A percentile compares a stretch with the other conserved stretches of the same genome.
Conservation (phyloP, 2,113 vertebrate species). For the Dicaeum eximium region DNA sequence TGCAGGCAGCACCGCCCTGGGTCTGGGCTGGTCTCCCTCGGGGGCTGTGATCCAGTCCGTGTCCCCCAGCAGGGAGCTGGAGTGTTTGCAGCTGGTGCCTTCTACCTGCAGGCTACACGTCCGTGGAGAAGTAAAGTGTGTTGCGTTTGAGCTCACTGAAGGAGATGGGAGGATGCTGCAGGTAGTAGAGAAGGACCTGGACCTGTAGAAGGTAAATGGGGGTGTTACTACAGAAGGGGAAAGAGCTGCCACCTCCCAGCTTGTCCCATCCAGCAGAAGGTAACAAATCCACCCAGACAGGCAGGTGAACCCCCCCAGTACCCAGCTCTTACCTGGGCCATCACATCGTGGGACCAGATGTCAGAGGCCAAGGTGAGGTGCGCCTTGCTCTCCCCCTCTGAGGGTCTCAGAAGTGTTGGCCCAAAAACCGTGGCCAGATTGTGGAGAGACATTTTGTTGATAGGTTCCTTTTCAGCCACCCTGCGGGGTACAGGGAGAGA, state of each 20-base stretch:
- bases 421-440: constrained; percentile 97
- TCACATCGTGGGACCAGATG: constrained; percentile 99
- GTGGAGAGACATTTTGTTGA: constrained; percentile 99
- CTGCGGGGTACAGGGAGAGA: constrained; percentile 49
- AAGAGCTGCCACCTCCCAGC: neutral
- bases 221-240: neutral
- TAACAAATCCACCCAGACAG: neutral
- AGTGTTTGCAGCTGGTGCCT: constrained; percentile 22
- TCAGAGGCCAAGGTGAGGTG: constrained; percentile 91
- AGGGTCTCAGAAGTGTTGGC: constrained; percentile 94
- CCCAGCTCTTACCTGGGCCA: constrained; percentile 86
- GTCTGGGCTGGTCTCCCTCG: neutral
- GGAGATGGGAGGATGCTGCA: constrained; percentile 94
- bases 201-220: constrained; percentile 73
- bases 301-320: neutral
- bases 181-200: constrained; percentile 96
- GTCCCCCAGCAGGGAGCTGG: constrained; percentile 23
- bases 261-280: neutral
- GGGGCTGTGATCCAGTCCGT: constrained; percentile 9
- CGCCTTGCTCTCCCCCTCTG: constrained; percentile 88
- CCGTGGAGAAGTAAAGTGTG: constrained; percentile 97
- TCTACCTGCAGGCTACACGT: constrained; percentile 79
- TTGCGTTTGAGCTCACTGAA: constrained; percentile 94
- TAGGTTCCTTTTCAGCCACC: constrained; percentile 96
- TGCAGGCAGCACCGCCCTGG: constrained; percentile 44